Evolutionary conservation across 2,888 invertebrate genomes (phyloP).

Genomic region (Agapostemon virescens): DNA sequence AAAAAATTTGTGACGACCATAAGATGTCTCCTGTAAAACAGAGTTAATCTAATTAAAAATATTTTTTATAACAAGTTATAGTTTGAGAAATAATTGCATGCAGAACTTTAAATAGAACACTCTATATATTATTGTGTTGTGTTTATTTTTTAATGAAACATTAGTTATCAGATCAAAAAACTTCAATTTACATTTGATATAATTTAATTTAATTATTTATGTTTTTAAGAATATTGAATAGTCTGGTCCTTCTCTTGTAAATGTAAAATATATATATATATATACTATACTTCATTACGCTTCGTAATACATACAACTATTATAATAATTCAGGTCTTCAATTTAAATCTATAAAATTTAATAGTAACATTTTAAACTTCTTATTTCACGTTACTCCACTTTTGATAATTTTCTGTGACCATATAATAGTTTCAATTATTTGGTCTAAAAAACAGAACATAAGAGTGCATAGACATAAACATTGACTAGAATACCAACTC

Average conservation of each 20-base stretch:
- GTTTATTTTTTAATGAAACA: too few relatives aligned
- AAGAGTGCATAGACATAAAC: slow-evolving; percentile 65
- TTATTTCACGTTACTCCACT: slow-evolving; percentile 45
- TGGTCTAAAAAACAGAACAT: slow-evolving; percentile 65
- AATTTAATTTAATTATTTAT: background rate
- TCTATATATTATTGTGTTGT: too few relatives aligned
- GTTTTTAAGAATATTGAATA: background rate
- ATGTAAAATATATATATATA: slow-evolving; percentile 38
- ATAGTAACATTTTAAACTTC: slow-evolving; percentile 49
- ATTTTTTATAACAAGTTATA: too few relatives aligned
- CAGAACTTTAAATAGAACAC: too few relatives aligned
- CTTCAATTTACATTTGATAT: background rate
- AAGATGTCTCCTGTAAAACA: too few relatives aligned
- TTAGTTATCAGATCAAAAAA: too few relatives aligned
- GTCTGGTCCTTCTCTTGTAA: background rate
- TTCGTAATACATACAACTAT: slow-evolving; percentile 42
- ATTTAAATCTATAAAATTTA: slow-evolving; percentile 56
- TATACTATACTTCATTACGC: slow-evolving; percentile 23
- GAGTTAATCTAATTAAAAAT: too few relatives aligned
- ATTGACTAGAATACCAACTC: slow-evolving; percentile 75
- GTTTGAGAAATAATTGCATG: too few relatives aligned
- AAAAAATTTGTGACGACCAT: too few relatives aligned
- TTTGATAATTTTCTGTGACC: slow-evolving; percentile 55
- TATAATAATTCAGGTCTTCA: slow-evolving; percentile 62
- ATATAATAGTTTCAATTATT: slow-evolving; percentile 60